Percentiles rank a stretch among this genome's conserved stretches.
phyloP scores from a whole-genome alignment of 2,797 vertebrate species.

The Eulemur coronatus region DNA sequence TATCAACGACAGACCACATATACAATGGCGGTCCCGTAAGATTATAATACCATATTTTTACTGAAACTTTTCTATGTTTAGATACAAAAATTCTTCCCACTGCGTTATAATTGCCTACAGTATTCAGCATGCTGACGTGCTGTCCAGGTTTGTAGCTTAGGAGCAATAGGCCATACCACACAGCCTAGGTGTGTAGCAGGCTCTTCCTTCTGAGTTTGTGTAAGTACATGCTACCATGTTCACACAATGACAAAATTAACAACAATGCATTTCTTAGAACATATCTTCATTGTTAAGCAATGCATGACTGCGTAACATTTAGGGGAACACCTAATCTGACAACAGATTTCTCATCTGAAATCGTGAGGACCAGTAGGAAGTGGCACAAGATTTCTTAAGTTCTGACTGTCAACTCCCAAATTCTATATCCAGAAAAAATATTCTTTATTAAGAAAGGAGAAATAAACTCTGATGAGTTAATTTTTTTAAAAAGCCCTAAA shows the following conservation, averaged over 20 bases:
- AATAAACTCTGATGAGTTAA: background rate
- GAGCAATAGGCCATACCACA: background rate
- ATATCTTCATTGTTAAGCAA: background rate
- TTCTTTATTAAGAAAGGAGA: background rate
- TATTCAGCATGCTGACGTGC: background rate
- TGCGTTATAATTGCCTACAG: background rate
- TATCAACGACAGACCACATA: background rate
- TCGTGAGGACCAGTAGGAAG: too few species aligned
- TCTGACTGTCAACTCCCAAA: background rate
- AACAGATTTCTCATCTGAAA: background rate
- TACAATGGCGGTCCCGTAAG: rapidly evolving
- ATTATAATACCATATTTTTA: background rate
- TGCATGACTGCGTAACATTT: background rate
- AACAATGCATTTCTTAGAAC: background rate
- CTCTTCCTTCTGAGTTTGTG: background rate
- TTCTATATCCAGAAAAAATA: background rate
- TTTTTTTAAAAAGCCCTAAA: background rate
- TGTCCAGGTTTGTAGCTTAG: background rate
- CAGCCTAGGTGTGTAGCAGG: background rate
- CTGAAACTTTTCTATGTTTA: background rate
- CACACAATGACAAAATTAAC: background rate
- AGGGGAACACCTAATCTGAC: background rate
- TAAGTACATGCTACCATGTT: background rate
- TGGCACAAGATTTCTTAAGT: rapidly evolving
- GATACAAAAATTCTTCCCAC: background rate